Conservation (phyloP, 2,113 vertebrate species). For the Panurus biarmicus region DNA sequence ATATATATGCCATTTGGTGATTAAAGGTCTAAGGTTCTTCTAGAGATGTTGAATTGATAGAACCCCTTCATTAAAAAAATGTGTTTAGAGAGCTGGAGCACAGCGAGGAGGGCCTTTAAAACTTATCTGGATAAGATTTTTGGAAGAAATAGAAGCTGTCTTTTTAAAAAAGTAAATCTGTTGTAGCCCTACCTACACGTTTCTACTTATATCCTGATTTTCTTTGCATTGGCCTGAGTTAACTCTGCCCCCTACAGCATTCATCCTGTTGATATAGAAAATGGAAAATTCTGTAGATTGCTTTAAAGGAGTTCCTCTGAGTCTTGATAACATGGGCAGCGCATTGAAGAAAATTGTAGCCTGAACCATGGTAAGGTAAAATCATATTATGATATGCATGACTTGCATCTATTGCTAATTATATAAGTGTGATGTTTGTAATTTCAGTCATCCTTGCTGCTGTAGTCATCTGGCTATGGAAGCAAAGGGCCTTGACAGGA, state of each 20-base stretch:
- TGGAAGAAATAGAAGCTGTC: not conserved
- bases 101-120: not conserved
- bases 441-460: not conserved
- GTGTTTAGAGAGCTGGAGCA: not conserved
- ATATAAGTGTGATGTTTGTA: not conserved
- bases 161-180: not conserved
- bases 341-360: not conserved
- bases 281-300: not conserved
- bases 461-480: not conserved
- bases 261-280: not conserved
- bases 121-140: not conserved
- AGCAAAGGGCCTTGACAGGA: not conserved
- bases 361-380: not conserved
- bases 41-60: not conserved
- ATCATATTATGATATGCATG: not conserved
- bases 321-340: not conserved
- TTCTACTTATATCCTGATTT: not conserved
- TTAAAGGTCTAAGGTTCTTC: not conserved
- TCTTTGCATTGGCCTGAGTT: not conserved
- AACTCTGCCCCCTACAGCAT: not conserved
- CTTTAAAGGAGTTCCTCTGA: not conserved
- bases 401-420: not conserved
- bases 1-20: not conserved
- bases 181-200: not conserved
- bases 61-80: accelerated